Percentiles rank a stretch among this genome's conserved stretches.
These are phyloP conservation scores for Aurelia sp. DNA, from an alignment of 30 jellyfish, hydroid and myxozoan genomes.

Conservation along the genomic window DNA sequence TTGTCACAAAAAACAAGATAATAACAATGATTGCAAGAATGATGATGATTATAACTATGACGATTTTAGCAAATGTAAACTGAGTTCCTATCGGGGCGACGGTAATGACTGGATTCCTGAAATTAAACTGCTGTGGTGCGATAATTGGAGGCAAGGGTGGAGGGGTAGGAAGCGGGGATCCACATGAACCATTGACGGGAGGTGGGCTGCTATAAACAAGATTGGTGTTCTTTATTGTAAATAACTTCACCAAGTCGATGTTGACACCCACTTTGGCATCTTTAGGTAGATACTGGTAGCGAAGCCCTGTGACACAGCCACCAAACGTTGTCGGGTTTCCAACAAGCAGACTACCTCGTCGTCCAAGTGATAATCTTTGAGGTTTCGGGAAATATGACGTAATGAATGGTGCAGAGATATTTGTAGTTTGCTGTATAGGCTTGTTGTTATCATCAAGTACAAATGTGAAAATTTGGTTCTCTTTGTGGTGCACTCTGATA, in stretches of 20 bases:
- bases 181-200: constrained; percentile 17
- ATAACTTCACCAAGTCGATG: neutral
- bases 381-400: constrained; percentile 14
- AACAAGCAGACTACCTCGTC: constrained; percentile 2
- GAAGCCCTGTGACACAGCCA: constrained; percentile 25
- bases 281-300: neutral
- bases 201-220: neutral
- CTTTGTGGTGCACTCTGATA: constrained; percentile 27
- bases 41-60: neutral
- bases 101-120: neutral
- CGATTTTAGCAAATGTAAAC: constrained; percentile 2
- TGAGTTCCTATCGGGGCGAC: constrained; percentile 30
- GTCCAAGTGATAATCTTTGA: neutral
- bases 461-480: neutral
- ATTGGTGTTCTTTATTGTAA: neutral
- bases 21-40: constrained; percentile 22
- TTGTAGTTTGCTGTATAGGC: neutral
- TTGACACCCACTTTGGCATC: constrained; percentile 1
- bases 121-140: constrained; percentile 33
- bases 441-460: constrained; percentile 6
- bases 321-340: neutral
- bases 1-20: constrained; percentile 5
- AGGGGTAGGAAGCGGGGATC: neutral
- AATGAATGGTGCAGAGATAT: neutral
- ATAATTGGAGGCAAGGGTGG: constrained; percentile 25